phyloP scores from a whole-genome alignment of 2,113 vertebrate species.

The Carettochelys insculpta region DNA sequence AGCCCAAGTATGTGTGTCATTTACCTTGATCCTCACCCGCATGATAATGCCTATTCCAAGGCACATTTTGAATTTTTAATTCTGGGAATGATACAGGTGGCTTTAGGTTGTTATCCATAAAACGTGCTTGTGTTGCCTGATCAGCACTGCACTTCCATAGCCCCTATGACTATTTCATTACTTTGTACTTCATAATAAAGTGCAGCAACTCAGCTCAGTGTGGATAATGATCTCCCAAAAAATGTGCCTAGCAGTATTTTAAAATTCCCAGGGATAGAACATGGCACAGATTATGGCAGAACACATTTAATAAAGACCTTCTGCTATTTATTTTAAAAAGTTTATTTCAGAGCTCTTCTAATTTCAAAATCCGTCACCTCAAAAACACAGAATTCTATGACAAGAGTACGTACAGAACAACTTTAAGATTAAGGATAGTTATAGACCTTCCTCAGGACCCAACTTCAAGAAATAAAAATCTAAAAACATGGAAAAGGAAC shows the following conservation, averaged over 20 bases:
- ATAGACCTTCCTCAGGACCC: not conserved
- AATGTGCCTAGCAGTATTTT: too few relatives aligned
- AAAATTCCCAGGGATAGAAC: not conserved
- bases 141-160: not conserved
- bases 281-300: not conserved
- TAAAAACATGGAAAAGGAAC: not conserved
- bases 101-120: not conserved
- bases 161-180: not conserved
- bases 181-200: not conserved
- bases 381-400: not conserved
- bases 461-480: not conserved
- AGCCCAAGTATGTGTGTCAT: not conserved
- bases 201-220: not conserved
- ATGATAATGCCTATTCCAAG: not conserved
- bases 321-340: not conserved
- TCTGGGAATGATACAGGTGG: conserved; percentile 40
- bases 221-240: too few relatives aligned
- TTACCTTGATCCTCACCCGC: conserved; percentile 27
- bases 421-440: not conserved
- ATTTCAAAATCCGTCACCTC: not conserved
- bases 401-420: not conserved
- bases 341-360: not conserved
- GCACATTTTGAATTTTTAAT: not conserved
- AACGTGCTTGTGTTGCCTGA: conserved; percentile 19
- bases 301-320: not conserved